Conservation (phyloP, 1,140 invertebrate species). For the Drosophila kurseongensis region DNA sequence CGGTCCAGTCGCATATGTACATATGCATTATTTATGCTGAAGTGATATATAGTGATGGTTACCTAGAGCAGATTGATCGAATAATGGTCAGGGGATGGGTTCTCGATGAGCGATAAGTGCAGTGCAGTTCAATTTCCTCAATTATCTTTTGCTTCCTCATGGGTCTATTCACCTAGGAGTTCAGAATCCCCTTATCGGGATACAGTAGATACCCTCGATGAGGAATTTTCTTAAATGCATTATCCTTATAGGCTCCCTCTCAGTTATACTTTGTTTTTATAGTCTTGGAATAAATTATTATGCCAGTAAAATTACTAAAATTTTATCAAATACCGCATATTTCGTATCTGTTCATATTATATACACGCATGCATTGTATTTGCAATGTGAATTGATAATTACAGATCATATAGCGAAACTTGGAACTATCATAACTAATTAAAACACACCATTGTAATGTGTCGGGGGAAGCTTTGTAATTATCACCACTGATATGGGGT, state of each 20-base stretch:
- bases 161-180: conserved; percentile 28
- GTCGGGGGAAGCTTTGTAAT: conserved; percentile 43
- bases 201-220: conserved; percentile 10
- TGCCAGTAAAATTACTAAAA: too few species aligned
- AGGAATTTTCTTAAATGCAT: neutral
- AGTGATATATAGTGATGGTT: conserved; percentile 15
- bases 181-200: conserved; percentile 24
- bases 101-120: conserved; percentile 45
- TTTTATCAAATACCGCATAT: neutral
- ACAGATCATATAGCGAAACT: neutral
- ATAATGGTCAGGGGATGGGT: conserved; percentile 25
- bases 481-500: conserved; percentile 59
- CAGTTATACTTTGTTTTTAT: too few species aligned
- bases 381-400: neutral
- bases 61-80: conserved; percentile 15
- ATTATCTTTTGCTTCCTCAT: conserved; percentile 40
- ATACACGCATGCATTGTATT: neutral
- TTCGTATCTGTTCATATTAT: neutral
- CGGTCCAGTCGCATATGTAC: conserved; percentile 9
- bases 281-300: too few species aligned
- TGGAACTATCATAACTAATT: conserved; percentile 24
- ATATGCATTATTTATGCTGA: conserved; percentile 14
- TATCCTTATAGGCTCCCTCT: too few species aligned
- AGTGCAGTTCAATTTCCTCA: conserved; percentile 51
- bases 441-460: conserved; percentile 21